Base-by-base conservation (phyloP, 1,140 invertebrate species). In the Proctacanthus coquilletti region DNA sequence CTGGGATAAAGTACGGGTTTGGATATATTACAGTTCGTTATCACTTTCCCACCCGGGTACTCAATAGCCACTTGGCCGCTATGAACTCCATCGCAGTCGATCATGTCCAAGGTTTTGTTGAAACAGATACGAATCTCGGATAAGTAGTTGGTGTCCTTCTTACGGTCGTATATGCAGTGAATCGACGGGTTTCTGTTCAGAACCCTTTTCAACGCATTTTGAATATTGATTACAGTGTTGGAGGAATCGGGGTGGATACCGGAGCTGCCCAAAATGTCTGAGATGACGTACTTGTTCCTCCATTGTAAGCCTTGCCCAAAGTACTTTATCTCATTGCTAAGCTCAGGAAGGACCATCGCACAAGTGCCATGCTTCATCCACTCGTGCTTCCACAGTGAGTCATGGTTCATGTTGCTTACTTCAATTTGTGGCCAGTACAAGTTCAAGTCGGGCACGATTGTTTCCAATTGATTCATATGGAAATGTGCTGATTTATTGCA, bases 321-420 rank as follows among this genome's bases (percentile, higher is more conserved):
- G 52, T 84, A 88, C 49, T 83, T 82, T 0, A 68, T 48, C 50
- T 85, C 75, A 5, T 63, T 70, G 45, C 75, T 66, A 1, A 87
- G 51, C 5, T 48, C 31, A n/a, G 70, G 56, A 2, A 84, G 41
- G 5, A 52, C 46, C 1, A 71, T 63, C 11, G 82, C 80, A 50
- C 84, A 88, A 1, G 83, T 84, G 0, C 84, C 84, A 54, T 89
- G 84, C 50, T 87, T 89, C 1, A 65, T 53, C 84, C 84, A 89
- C 54, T 87, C 84, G 42, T 89, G 82, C 41, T 72, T 63, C 84
- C 84, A 88, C 5, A 88, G 66, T 5, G 68, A 65, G 45, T 74
- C 66, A 9, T 59, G 50, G 21, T 64, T 57, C 2, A 42, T 18
- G 2, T 25, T 32, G 52, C 69, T 63, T 42, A 68, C 68, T 51